Percentiles rank a stretch among this genome's conserved stretches.
Evolutionary conservation across 2,888 invertebrate genomes (phyloP).

Genomic region (Drosophila sordidapex): DNA sequence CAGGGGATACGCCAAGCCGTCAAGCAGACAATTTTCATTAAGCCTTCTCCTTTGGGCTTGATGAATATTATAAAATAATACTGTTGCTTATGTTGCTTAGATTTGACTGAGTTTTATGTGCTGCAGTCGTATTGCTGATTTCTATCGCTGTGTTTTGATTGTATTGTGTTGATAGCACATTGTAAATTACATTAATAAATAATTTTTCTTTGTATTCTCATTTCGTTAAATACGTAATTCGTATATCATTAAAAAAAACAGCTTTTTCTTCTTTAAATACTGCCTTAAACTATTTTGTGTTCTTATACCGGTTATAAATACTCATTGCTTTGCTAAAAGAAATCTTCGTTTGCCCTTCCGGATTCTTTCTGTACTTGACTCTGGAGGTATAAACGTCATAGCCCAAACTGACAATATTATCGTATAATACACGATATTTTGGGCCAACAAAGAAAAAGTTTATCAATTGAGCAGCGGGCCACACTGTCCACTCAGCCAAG

Average conservation of each 20-base stretch:
- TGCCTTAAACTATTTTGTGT: conserved; percentile 8
- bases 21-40: conserved; percentile 5
- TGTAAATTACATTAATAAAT: background rate
- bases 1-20: conserved; percentile 18
- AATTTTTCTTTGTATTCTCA: too few species aligned
- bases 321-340: conserved; percentile 4
- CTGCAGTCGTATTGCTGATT: background rate
- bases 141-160: conserved; percentile 11
- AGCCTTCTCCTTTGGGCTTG: conserved; percentile 2
- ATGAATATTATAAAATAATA: conserved; percentile 24
- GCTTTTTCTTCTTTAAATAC: background rate
- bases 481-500: conserved; percentile 94
- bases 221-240: background rate
- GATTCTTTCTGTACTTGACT: conserved; percentile 87
- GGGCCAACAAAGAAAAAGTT: conserved; percentile 94
- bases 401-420: conserved; percentile 92
- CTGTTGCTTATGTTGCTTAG: conserved; percentile 20
- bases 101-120: conserved; percentile 1
- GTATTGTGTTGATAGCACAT: conserved; percentile 7
- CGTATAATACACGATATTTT: conserved; percentile 92
- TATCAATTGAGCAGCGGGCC: conserved; percentile 95
- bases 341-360: background rate
- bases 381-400: conserved; percentile 93
- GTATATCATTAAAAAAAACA: background rate
- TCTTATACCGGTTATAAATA: conserved; percentile 18